These are phyloP conservation scores for Helicoverpa armigera DNA, from an alignment of 1,140 invertebrate genomes.

Conservation along the genomic window DNA sequence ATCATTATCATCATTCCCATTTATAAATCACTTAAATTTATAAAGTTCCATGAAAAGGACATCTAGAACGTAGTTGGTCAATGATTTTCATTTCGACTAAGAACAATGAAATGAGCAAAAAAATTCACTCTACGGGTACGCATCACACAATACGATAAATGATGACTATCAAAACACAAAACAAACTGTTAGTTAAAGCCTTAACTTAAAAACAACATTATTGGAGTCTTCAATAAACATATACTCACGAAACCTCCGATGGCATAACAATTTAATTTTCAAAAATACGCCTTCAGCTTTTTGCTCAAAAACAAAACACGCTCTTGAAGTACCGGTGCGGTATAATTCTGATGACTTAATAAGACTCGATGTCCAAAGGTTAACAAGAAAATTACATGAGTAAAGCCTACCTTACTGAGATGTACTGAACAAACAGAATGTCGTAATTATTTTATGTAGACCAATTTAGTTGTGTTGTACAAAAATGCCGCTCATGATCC, in stretches of 20 bases:
- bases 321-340: slow-evolving; percentile 51
- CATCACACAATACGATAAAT: no score
- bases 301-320: slow-evolving; percentile 53
- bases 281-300: slow-evolving; percentile 34
- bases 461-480: slow-evolving; percentile 65
- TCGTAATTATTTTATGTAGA: slow-evolving; percentile 70
- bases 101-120: no score
- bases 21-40: no score
- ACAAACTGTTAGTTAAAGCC: no score
- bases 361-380: slow-evolving; percentile 63
- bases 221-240: slow-evolving; percentile 24
- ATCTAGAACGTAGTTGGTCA: no score
- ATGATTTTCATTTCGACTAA: no score
- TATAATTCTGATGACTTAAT: slow-evolving; percentile 75
- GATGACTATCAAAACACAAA: no score
- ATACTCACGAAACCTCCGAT: not conserved
- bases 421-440: slow-evolving; percentile 62
- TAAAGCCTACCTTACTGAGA: slow-evolving; percentile 55
- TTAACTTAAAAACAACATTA: not conserved
- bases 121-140: no score
- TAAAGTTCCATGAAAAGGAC: no score
- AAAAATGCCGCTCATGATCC: slow-evolving; percentile 63
- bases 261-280: slow-evolving; percentile 35
- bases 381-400: slow-evolving; percentile 68
- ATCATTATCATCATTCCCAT: no score